These are phyloP conservation scores for Amphipoea lucens DNA, from an alignment of 2,888 invertebrate species.

Conservation along the genomic window DNA sequence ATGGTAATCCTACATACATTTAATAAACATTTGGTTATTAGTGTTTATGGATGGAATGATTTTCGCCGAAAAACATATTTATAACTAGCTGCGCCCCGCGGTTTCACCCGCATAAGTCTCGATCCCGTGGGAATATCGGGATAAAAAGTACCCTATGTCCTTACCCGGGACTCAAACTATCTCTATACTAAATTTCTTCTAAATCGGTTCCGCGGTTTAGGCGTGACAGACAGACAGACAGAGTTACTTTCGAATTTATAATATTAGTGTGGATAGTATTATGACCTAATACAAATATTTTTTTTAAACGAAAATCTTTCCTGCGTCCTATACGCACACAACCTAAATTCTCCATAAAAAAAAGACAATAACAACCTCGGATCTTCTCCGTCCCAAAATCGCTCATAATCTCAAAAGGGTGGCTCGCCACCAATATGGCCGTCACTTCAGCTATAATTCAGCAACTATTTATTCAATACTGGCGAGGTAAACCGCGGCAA, in stretches of 20 bases:
- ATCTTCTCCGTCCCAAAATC: constrained; percentile 1
- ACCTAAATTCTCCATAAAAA: background rate
- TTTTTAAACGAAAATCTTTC: background rate
- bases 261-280: no score
- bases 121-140: no score
- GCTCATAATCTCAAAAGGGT: constrained; percentile 16
- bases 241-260: no score
- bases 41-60: background rate
- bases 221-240: no score
- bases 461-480: constrained; percentile 55
- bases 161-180: no score
- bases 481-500: constrained; percentile 45
- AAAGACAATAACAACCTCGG: background rate
- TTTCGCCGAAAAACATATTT: background rate
- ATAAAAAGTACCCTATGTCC: no score
- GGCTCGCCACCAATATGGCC: background rate
- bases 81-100: no score
- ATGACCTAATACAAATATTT: background rate
- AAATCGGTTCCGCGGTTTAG: no score
- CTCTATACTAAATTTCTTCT: no score
- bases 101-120: no score
- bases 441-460: constrained; percentile 25
- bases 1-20: background rate
- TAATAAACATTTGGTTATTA: background rate
- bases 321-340: background rate